Evolutionary conservation across 2,797 vertebrate genomes (phyloP).

Genomic region (Arnoldichthys spilopterus): DNA sequence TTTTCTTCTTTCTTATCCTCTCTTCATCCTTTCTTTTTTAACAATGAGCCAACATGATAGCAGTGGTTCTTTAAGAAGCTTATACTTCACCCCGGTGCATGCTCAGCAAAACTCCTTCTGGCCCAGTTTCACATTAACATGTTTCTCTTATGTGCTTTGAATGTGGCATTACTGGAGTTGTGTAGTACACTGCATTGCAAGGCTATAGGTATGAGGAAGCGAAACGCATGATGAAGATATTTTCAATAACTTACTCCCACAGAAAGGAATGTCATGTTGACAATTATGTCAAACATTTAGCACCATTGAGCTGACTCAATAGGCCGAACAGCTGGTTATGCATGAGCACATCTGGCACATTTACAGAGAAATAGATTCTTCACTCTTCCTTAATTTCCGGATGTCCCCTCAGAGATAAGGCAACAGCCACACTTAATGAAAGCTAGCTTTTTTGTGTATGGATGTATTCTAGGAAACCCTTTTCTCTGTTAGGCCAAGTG

Average conservation of each 20-base stretch:
- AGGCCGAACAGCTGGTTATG: conserved; percentile 12
- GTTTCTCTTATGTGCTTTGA: neutral
- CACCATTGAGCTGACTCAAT: conserved; percentile 11
- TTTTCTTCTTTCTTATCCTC: conserved; percentile 9
- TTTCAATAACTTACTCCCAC: conserved; percentile 1
- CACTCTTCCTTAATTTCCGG: neutral
- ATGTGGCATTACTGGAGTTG: neutral
- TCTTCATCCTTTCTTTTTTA: neutral
- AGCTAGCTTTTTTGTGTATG: neutral
- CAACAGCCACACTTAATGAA: neutral
- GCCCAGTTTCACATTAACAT: neutral
- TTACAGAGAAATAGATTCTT: neutral
- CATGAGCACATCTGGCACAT: neutral
- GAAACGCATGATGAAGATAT: neutral
- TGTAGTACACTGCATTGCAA: neutral
- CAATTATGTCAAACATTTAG: neutral
- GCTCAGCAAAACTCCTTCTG: neutral
- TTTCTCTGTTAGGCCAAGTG: neutral
- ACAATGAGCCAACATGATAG: neutral
- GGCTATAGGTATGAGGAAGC: neutral
- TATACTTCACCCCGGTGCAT: neutral
- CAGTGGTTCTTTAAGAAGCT: conserved; percentile 7
- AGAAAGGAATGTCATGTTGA: neutral
- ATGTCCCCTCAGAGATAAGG: neutral
- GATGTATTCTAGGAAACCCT: neutral